phyloP scores from a whole-genome alignment of 1,140 invertebrate genomes.

The Varroa destructor region DNA sequence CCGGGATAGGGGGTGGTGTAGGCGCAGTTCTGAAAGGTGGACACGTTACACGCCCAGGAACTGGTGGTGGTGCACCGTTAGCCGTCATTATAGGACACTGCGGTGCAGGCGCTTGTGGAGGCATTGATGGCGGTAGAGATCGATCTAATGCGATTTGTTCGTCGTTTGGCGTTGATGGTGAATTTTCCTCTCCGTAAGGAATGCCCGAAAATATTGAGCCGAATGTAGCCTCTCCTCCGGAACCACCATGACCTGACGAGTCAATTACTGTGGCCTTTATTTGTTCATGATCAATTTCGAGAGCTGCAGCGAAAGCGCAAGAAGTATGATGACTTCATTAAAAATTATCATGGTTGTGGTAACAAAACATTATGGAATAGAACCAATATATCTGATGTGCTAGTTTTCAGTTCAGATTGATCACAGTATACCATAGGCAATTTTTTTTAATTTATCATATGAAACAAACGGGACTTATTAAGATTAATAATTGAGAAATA shows the following conservation, averaged over 20 bases:
- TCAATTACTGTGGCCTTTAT: slow-evolving; percentile 4
- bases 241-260: not conserved
- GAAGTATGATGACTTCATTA: not conserved
- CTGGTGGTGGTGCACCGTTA: slow-evolving; percentile 12
- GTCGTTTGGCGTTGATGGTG: slow-evolving; percentile 31
- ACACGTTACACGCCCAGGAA: not conserved
- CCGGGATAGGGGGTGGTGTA: slow-evolving; percentile 2
- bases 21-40: not conserved
- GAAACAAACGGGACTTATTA: too few relatives aligned
- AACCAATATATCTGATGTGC: too few relatives aligned
- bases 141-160: slow-evolving; percentile 33
- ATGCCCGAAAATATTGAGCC: slow-evolving; percentile 25
- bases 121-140: not conserved
- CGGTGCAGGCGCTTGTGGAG: slow-evolving; percentile 36
- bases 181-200: slow-evolving; percentile 11
- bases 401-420: too few relatives aligned
- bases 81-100: slow-evolving; percentile 32
- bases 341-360: too few relatives aligned
- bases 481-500: too few relatives aligned
- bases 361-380: too few relatives aligned
- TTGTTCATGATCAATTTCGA: slow-evolving; percentile 25
- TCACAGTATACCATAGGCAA: too few relatives aligned
- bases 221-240: slow-evolving; percentile 5
- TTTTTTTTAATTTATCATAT: too few relatives aligned
- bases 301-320: not conserved